Evolutionary conservation across 1,140 invertebrate genomes (phyloP).

Genomic region (Streblospio benedicti): DNA sequence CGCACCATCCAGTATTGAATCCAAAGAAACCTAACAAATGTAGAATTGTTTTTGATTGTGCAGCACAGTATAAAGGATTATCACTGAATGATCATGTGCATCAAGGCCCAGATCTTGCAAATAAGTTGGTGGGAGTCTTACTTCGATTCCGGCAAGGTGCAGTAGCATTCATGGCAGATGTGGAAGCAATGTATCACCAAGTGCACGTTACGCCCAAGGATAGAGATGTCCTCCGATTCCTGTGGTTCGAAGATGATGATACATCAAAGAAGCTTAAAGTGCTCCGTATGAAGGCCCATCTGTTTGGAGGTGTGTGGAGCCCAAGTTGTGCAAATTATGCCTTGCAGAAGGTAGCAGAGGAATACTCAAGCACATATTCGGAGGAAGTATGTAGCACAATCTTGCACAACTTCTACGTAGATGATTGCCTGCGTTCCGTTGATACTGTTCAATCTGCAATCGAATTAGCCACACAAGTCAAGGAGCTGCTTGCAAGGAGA

Average conservation of each 20-base stretch:
- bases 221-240: neutral
- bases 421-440: neutral
- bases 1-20: slow-evolving; percentile 26
- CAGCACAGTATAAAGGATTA: slow-evolving; percentile 18
- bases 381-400: neutral
- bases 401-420: neutral
- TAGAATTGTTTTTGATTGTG: slow-evolving; percentile 30
- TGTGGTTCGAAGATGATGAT: neutral
- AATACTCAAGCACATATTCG: neutral
- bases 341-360: neutral
- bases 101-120: too few species aligned
- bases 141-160: too few species aligned
- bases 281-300: neutral
- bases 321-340: neutral
- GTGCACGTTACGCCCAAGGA: slow-evolving; percentile 7
- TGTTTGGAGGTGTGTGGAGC: neutral
- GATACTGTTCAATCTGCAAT: neutral
- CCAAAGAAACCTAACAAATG: slow-evolving; percentile 26
- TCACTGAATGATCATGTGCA: slow-evolving; percentile 28
- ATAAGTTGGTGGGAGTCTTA: too few species aligned
- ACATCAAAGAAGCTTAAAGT: neutral
- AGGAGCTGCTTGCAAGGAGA: neutral
- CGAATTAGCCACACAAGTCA: neutral
- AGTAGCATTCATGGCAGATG: slow-evolving; percentile 27
- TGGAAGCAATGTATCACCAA: slow-evolving; percentile 32